Conservation (phyloP, 2,113 vertebrate genomes). For the Hydropotes inermis region DNA sequence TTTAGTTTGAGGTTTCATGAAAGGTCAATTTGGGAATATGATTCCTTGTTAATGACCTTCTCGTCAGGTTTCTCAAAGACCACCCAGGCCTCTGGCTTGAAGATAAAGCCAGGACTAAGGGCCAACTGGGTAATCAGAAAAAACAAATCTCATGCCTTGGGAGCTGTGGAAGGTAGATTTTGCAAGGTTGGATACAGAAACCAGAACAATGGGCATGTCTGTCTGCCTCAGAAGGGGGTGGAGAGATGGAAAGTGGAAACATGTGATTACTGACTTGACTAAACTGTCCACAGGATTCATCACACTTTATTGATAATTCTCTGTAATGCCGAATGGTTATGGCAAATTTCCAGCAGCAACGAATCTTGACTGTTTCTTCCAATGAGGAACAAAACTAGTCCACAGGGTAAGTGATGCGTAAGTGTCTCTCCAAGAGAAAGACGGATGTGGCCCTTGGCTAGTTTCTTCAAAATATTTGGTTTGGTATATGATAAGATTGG, state of each 20-base stretch:
- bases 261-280: neutral
- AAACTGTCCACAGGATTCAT: neutral
- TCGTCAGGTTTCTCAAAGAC: conserved; percentile 54
- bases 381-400: neutral
- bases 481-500: neutral
- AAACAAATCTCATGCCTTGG: neutral
- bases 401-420: neutral
- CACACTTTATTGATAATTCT: neutral
- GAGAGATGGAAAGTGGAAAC: neutral
- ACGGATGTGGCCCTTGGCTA: neutral
- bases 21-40: conserved; percentile 33
- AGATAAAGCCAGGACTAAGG: conserved; percentile 7
- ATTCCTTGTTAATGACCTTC: conserved; percentile 35
- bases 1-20: conserved; percentile 16
- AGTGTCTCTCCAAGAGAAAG: neutral
- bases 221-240: neutral
- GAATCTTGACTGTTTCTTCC: neutral
- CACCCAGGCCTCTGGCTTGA: conserved; percentile 13
- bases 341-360: neutral
- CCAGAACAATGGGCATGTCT: neutral
- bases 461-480: neutral
- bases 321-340: neutral
- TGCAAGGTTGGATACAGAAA: neutral
- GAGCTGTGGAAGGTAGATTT: neutral
- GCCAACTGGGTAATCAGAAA: conserved; percentile 33